Evolutionary conservation across 1,140 invertebrate genomes (phyloP).

Genomic region (Mya arenaria): DNA sequence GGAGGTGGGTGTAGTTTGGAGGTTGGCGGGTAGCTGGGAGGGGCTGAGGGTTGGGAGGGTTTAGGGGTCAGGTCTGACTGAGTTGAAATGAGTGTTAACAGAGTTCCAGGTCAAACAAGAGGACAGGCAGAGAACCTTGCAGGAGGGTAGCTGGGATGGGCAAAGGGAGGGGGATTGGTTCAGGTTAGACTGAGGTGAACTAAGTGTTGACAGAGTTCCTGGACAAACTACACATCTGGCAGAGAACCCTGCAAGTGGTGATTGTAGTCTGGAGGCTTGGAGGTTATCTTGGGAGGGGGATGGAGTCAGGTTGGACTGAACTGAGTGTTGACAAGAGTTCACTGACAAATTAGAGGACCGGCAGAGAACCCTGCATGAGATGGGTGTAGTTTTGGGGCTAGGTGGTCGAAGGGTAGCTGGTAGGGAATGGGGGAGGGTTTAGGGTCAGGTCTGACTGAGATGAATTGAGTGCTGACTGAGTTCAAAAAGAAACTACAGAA

Average conservation of each 20-base stretch:
- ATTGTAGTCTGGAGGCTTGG: too few relatives aligned
- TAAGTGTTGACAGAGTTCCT: too few relatives aligned
- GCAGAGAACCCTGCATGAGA: conserved; percentile 62
- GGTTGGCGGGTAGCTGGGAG: neutral
- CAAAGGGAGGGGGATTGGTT: neutral
- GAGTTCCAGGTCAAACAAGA: conserved; percentile 74
- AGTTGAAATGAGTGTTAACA: conserved; percentile 70
- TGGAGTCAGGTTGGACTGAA: too few relatives aligned
- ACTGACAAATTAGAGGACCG: conserved; percentile 70
- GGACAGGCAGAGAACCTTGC: conserved; percentile 65
- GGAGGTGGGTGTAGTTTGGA: conserved; percentile 50
- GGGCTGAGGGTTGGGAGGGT: neutral
- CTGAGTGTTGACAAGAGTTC: conserved; percentile 70
- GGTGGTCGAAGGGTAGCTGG: neutral
- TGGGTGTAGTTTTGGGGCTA: neutral
- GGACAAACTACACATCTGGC: too few relatives aligned
- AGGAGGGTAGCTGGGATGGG: conserved; percentile 45
- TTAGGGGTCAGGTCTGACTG: conserved; percentile 3
- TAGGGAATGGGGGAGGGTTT: neutral
- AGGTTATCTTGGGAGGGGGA: too few relatives aligned
- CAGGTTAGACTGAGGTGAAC: too few relatives aligned
- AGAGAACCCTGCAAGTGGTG: too few relatives aligned
- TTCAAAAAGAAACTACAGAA: conserved; percentile 73
- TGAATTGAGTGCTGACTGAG: conserved; percentile 70
- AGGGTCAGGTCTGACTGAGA: conserved; percentile 46